Base-by-base conservation (phyloP, 2,888 invertebrate genomes). In the Automeris io region DNA sequence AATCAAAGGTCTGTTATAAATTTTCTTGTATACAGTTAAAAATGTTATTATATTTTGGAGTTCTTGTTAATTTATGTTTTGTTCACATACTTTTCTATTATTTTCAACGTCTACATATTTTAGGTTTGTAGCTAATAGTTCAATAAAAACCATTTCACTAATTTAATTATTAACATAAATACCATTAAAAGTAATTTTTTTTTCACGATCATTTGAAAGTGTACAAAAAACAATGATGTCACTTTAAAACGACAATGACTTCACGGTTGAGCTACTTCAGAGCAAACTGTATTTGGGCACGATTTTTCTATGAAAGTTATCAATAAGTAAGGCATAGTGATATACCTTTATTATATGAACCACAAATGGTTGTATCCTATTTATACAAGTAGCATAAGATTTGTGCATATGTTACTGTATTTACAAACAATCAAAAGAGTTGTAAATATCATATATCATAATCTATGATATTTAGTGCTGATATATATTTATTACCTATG, bases 1-100 rank as follows among this genome's bases (percentile, higher is more conserved):
- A 95, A 95, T 87, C 91, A 93, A 85, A 94, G 95, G 95, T 95
- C 72, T 68, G 76, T 60, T 38, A 12, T 36, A 48, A 43, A 33
- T 43, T 19, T 41, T 38, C 44, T 47, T 47, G 43, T 19, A 40
- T 49, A 57, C 56, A 43, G 38, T 32, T 29, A 42, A 47, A 48
- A 39, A 23, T 19, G 24, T 41, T n/a, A n/a, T n/a, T 53, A 54
- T 70, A 60, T 62, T 66, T 59, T 61, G 51, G 52, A 57, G 49
- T 45, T 54, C 37, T 49, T 49, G 45, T 58, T 55, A 45, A 48
- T 45, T 43, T 40, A 44, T 26, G 26, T 50, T 61, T 51, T 64
- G 63, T 37, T 63, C 40, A 45, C 47, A 49, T 43, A 54, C 56
- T 58, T 47, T 54, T 49, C 39, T 57, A 54, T 53, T 60, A 58